phyloP scores from a whole-genome alignment of 2,113 vertebrate genomes.

The Hipposideros armiger region DNA sequence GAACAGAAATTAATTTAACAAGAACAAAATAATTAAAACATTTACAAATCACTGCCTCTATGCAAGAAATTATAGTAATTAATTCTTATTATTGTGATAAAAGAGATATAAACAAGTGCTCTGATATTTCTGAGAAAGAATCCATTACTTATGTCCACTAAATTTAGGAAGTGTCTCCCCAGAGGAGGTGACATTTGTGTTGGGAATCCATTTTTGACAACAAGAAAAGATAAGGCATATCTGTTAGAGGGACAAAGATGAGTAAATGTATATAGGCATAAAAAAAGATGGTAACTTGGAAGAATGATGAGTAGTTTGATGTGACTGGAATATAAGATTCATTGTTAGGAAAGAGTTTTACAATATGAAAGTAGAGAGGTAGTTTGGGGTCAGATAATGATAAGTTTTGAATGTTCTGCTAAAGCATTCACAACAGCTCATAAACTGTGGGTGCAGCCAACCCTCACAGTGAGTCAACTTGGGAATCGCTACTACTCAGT shows the following conservation, averaged over 20 bases:
- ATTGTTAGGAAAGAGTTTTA: background rate
- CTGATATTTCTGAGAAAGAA: background rate
- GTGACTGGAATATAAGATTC: background rate
- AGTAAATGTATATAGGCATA: background rate
- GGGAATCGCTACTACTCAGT: no score
- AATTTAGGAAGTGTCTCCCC: background rate
- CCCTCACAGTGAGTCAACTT: no score
- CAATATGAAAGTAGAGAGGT: background rate
- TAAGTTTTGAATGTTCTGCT: background rate
- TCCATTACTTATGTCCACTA: background rate
- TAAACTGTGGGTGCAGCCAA: no score
- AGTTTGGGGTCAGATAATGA: background rate
- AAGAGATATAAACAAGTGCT: background rate
- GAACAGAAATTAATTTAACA: background rate
- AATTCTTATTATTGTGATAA: background rate
- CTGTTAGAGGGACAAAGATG: background rate
- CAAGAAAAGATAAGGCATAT: background rate
- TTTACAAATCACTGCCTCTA: background rate
- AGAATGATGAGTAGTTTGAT: background rate
- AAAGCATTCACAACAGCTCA: background rate
- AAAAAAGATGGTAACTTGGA: background rate
- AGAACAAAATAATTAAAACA: background rate
- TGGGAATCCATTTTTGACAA: background rate
- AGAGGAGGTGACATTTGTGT: background rate
- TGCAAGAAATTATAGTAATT: background rate